A percentile compares a stretch with the other conserved stretches of the same genome.
Evolutionary conservation across 2,113 vertebrate species (phyloP).

Genomic region (Scopus umbretta): DNA sequence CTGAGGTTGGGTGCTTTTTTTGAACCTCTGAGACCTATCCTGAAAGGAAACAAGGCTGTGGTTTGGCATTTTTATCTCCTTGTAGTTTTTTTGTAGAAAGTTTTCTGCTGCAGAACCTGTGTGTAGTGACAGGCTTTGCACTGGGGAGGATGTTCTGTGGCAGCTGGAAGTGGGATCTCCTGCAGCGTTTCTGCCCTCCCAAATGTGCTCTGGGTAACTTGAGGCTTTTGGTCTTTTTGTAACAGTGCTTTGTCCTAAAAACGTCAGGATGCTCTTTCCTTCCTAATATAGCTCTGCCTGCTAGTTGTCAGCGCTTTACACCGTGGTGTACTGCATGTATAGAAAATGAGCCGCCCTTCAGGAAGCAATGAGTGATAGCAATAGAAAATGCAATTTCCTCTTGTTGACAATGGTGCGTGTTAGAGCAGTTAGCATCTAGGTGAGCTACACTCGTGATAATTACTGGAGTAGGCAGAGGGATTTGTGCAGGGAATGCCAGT

Average conservation of each 20-base stretch:
- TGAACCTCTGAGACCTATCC: background rate
- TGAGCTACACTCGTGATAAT: background rate
- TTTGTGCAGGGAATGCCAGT: background rate
- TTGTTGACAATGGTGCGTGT: background rate
- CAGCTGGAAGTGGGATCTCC: background rate
- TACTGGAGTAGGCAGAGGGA: background rate
- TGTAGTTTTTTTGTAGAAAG: background rate
- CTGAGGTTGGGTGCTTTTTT: background rate
- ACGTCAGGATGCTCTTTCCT: background rate
- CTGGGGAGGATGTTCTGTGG: background rate
- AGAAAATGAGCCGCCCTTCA: background rate
- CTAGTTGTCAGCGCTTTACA: background rate
- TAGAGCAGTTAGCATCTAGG: background rate
- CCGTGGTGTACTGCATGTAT: background rate
- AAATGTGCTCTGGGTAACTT: background rate
- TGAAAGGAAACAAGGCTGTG: background rate
- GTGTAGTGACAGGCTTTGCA: background rate
- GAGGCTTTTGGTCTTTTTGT: background rate
- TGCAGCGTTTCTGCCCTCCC: background rate
- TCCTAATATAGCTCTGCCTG: rapidly evolving
- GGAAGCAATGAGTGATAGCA: background rate
- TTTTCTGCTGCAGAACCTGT: background rate
- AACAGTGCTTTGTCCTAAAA: background rate
- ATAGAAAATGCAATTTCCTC: background rate
- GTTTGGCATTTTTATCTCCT: background rate